phyloP scores from a whole-genome alignment of 2,113 vertebrate genomes.

The Pyrgilauda ruficollis region DNA sequence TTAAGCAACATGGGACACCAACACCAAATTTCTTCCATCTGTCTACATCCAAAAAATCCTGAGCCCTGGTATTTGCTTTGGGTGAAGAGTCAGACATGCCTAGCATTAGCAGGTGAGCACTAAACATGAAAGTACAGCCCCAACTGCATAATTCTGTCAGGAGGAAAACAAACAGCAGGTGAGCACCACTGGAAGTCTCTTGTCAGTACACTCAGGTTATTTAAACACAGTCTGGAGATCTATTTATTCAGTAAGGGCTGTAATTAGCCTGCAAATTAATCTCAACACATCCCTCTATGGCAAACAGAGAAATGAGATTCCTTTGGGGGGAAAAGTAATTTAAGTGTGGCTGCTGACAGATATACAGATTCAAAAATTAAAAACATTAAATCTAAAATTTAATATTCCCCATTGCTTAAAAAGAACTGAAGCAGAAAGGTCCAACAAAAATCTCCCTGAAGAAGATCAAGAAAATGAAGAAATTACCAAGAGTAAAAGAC shows the following conservation, averaged over 20 bases:
- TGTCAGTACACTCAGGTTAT: not conserved
- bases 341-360: not conserved
- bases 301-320: not conserved
- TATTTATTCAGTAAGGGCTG: slow-evolving; percentile 10
- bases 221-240: slow-evolving; percentile 27
- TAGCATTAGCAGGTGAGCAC: not conserved
- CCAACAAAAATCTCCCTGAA: not conserved
- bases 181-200: not conserved
- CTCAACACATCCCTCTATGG: not conserved
- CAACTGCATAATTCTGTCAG: not conserved
- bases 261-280: slow-evolving; percentile 48
- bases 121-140: not conserved
- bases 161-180: slow-evolving; percentile 42
- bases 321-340: not conserved
- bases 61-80: not conserved
- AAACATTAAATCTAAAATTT: not conserved
- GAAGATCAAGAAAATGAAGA: not conserved
- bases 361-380: not conserved
- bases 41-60: not conserved
- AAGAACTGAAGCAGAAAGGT: not conserved
- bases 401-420: not conserved
- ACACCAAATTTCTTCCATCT: accelerated
- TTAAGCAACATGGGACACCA: not conserved
- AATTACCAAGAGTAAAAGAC: not conserved
- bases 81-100: not conserved